Evolutionary conservation across 2,113 vertebrate genomes (phyloP).

Genomic region (Pogonocichla stellata): DNA sequence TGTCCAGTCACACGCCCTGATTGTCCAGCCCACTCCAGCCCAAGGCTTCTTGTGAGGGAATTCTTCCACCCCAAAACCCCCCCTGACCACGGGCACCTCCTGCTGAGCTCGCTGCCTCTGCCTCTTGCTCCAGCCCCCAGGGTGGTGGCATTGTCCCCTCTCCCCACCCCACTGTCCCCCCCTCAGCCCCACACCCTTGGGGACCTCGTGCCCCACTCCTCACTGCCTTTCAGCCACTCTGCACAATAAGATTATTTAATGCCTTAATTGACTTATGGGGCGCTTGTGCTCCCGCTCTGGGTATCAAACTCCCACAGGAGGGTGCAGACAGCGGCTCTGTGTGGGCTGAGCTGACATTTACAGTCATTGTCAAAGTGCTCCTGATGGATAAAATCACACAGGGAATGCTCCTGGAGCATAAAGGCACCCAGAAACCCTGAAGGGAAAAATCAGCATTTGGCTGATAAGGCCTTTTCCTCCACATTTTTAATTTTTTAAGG

Average conservation of each 20-base stretch:
- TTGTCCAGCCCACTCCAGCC: not conserved
- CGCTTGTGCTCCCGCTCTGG: conserved; percentile 53
- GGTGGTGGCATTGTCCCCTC: conserved; percentile 10
- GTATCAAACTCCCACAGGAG: conserved; percentile 52
- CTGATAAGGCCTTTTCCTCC: accelerated
- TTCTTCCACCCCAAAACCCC: accelerated
- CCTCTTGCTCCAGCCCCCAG: not conserved
- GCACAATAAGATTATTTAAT: conserved; percentile 71
- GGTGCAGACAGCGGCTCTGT: conserved; percentile 30
- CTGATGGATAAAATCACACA: not conserved
- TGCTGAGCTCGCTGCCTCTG: too few relatives aligned
- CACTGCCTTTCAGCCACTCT: conserved; percentile 59
- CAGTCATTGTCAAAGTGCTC: not conserved
- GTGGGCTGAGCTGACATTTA: not conserved
- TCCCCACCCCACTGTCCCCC: conserved; percentile 60
- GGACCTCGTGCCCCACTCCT: conserved; percentile 69
- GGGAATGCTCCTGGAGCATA: not conserved
- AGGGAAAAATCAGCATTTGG: not conserved
- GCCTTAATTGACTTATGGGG: conserved; percentile 73
- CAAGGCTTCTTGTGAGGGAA: accelerated
- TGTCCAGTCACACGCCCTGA: too few relatives aligned
- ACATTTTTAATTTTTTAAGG: not conserved
- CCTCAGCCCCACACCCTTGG: not conserved
- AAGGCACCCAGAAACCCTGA: accelerated
- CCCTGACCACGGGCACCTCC: accelerated